Evolutionary conservation across 2,888 invertebrate species (phyloP).

Genomic region (Tubiluchus corallicola): DNA sequence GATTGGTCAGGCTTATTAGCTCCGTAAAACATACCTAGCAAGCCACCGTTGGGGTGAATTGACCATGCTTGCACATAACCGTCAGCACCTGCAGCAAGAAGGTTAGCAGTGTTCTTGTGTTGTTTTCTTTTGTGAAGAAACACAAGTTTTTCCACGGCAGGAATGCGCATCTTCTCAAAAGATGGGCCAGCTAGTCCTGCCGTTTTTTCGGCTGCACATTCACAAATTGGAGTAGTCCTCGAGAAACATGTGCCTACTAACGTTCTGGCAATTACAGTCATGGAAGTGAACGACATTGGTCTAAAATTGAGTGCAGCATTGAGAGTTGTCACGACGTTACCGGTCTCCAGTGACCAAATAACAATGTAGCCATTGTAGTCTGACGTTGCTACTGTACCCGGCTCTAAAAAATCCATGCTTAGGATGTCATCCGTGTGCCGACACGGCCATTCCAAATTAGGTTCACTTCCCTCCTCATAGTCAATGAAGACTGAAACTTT

Average conservation of each 20-base stretch:
- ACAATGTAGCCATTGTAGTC: conserved; percentile 59
- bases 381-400: conserved; percentile 50
- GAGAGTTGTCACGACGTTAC: conserved; percentile 42
- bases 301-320: too few relatives aligned
- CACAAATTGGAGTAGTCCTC: neutral
- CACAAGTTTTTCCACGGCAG: too few relatives aligned
- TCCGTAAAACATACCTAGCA: conserved; percentile 46
- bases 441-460: conserved; percentile 48
- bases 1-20: conserved; percentile 41
- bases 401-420: conserved; percentile 40
- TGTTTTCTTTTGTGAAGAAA: conserved; percentile 43
- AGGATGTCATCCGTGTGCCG: conserved; percentile 56
- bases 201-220: conserved; percentile 12
- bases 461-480: conserved; percentile 33
- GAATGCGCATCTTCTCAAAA: too few relatives aligned
- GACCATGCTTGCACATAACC: conserved; percentile 59
- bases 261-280: neutral
- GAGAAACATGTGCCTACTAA: neutral
- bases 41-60: conserved; percentile 52
- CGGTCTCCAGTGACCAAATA: conserved; percentile 62
- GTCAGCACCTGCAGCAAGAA: conserved; percentile 51
- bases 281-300: too few relatives aligned
- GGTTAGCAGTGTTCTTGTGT: conserved; percentile 39
- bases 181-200: too few relatives aligned
- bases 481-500: conserved; percentile 48